phyloP scores from a whole-genome alignment of 2,113 vertebrate genomes.

The Saguinus midas region DNA sequence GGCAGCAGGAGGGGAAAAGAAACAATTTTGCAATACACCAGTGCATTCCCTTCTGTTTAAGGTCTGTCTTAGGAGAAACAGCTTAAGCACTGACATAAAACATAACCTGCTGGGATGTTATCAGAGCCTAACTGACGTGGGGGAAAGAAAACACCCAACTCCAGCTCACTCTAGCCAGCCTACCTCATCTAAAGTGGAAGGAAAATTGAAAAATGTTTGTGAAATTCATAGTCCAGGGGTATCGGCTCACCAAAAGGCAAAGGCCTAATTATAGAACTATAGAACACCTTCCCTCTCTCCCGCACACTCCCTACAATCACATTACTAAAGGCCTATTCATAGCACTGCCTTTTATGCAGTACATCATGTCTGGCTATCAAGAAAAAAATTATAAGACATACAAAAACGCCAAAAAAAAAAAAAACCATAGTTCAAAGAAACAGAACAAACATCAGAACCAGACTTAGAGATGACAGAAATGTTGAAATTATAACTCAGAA shows the following conservation, averaged over 20 bases:
- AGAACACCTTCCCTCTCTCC: not conserved
- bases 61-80: not conserved
- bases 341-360: not conserved
- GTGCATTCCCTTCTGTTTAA: not conserved
- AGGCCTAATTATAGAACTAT: not conserved
- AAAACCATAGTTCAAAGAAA: not conserved
- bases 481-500: not conserved
- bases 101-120: no score
- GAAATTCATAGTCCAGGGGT: not conserved
- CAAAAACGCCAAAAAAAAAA: not conserved
- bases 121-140: not conserved
- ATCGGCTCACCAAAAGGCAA: not conserved
- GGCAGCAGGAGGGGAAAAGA: not conserved
- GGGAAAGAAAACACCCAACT: not conserved
- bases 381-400: not conserved
- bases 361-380: not conserved
- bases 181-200: not conserved
- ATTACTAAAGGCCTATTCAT: not conserved
- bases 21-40: not conserved
- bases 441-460: not conserved
- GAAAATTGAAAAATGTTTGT: not conserved
- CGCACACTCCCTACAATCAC: not conserved
- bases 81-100: not conserved
- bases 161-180: not conserved
- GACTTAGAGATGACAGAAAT: not conserved